Evolutionary conservation across 92 coral and sea anemone species (phyloP), one percentile per base, ranked within the genome.

Genomic region (Blastomussa wellsi): DNA sequence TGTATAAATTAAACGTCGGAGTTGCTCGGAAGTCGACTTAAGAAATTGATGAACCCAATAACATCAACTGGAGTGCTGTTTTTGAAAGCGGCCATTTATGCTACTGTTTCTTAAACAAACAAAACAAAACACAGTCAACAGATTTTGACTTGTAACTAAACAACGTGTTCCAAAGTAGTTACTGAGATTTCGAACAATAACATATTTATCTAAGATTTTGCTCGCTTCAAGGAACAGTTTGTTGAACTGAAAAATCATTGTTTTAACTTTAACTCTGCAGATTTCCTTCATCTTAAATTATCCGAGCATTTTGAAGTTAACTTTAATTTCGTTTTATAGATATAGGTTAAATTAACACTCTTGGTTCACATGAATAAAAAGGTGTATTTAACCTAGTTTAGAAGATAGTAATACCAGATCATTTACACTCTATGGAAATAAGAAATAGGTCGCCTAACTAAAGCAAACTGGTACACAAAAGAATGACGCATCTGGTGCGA

Each of bases 111-210:
- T 49, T 53, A 32, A 71, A 36, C 42, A 82, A 70, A 42, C 69
- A 82, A 71, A 82, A 51, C 49, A 22, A 33, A 70, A 20, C 75
- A 37, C 28, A 19, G n/a, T 70, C 26, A 70, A 70, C 44, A 81
- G 44, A 82, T 37, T 71, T 70, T 35, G 52, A 52, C 38, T 52
- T 80, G 66, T 52, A 82, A 70, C 76, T 72, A 51, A 82, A 82
- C 85, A 69, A 70, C 77, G 77, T 35, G 86, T 70, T 70, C 52
- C 29, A 82, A 82, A 68, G 41, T 20, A 48, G 77, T 68, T 48
- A 48, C 39, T 19, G n/a, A 69, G 64, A 33, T 49, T 70, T 15
- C 22, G 7, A 82, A 70, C 78, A 82, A 82, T 70, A 31, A 52
- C 29, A 26, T 71, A 79, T 82, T 51, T 48, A 70, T 82, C 17